Percentiles rank a stretch among this genome's conserved stretches.
Evolutionary conservation across 2,888 invertebrate species (phyloP).

Genomic region (Scaeva pyrastri): DNA sequence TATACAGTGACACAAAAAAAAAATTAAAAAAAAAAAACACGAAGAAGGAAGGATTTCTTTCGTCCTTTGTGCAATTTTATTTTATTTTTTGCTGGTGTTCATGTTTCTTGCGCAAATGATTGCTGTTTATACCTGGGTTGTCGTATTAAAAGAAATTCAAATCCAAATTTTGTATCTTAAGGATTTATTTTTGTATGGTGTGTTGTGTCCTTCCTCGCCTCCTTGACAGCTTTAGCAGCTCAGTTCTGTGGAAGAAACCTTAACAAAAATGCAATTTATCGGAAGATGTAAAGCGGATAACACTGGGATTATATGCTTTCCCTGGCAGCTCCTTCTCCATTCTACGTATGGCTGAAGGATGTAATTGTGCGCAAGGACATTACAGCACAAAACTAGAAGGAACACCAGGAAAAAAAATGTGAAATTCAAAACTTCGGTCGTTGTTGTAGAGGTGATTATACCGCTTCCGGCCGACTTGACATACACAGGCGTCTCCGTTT

Average conservation of each 20-base stretch:
- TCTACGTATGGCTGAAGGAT: slow-evolving; percentile 41
- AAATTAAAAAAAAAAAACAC: too few species aligned
- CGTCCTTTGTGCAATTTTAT: slow-evolving; percentile 50
- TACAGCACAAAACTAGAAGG: slow-evolving; percentile 26
- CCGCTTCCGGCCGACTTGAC: slow-evolving; percentile 71
- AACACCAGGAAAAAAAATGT: slow-evolving; percentile 30
- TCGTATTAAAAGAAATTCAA: slow-evolving; percentile 67
- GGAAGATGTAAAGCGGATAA: slow-evolving; percentile 75
- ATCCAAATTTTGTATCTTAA: slow-evolving; percentile 66
- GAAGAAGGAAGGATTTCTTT: background rate
- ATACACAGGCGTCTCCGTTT: slow-evolving; percentile 22
- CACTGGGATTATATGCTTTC: slow-evolving; percentile 66
- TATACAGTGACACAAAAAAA: slow-evolving; percentile 12
- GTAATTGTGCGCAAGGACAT: slow-evolving; percentile 72
- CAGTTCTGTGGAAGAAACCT: slow-evolving; percentile 31
- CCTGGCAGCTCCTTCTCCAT: slow-evolving; percentile 29
- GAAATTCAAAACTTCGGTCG: slow-evolving; percentile 71
- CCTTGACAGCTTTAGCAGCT: slow-evolving; percentile 24
- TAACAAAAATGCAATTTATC: slow-evolving; percentile 71
- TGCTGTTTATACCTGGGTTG: slow-evolving; percentile 43
- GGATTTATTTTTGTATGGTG: slow-evolving; percentile 36
- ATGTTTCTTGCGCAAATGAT: slow-evolving; percentile 44
- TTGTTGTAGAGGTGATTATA: slow-evolving; percentile 62
- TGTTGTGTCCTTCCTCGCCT: slow-evolving; percentile 22
- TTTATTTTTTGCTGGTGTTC: slow-evolving; percentile 4